Percentiles rank a stretch among this genome's conserved stretches.
Evolutionary conservation across 2,888 invertebrate species (phyloP).

Genomic region (Dicyrtomina minuta): DNA sequence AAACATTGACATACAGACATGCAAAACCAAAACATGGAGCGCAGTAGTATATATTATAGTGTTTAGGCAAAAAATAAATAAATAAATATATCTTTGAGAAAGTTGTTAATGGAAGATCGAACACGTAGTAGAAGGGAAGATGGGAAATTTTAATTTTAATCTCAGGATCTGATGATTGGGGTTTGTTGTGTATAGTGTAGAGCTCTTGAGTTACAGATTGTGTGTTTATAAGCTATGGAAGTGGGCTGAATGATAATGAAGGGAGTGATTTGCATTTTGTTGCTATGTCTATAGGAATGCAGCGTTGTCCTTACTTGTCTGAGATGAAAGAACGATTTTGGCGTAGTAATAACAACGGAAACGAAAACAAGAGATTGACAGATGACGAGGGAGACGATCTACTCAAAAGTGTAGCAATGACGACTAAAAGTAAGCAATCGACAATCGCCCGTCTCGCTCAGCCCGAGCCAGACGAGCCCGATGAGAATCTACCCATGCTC

Average conservation of each 20-base stretch:
- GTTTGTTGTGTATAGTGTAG: background rate
- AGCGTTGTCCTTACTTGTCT: conserved; percentile 54
- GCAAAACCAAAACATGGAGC: too few relatives aligned
- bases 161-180: background rate
- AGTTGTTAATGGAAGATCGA: too few relatives aligned
- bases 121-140: too few relatives aligned
- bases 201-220: background rate
- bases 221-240: background rate
- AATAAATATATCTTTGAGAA: too few relatives aligned
- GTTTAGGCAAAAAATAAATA: too few relatives aligned
- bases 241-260: conserved; percentile 14
- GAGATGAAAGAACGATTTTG: conserved; percentile 54
- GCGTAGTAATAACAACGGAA: conserved; percentile 52
- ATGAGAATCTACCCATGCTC: conserved; percentile 51
- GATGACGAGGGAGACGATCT: conserved; percentile 54
- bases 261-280: conserved; percentile 10
- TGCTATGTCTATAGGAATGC: conserved; percentile 52
- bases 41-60: too few relatives aligned
- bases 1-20: too few relatives aligned
- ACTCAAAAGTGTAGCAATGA: conserved; percentile 54
- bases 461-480: conserved; percentile 53
- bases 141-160: too few relatives aligned
- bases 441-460: conserved; percentile 54
- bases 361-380: conserved; percentile 49
- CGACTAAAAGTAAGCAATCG: conserved; percentile 54